Evolutionary conservation across 2,888 invertebrate genomes (phyloP), one percentile per base, ranked within the genome.

Genomic region (Cepaea hortensis): DNA sequence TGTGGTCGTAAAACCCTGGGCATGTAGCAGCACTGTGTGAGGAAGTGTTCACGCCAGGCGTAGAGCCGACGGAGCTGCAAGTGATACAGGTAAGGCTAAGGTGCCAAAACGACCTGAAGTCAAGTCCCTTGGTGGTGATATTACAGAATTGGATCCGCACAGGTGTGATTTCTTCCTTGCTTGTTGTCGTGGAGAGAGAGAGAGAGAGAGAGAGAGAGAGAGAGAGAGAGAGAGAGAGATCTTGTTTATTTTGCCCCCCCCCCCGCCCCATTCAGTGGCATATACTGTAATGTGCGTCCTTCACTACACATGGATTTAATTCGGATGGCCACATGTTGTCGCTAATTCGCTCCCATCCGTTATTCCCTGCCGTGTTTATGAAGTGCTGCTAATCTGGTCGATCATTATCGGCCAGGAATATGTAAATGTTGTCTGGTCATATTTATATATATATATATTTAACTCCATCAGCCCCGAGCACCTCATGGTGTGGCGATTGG

Each of bases 271-370:
- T n/a, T n/a, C n/a, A n/a, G n/a, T n/a, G n/a, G n/a, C n/a, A 15
- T 48, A 68, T 46, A 55, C 65, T 48, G 65, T 81, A 81, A 68
- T 3, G 1, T 81, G 81, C 61, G 82, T 4, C 82, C 55, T 73
- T 82, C 35, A 4, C 15, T 6, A 6, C 50, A 73, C 55, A 55
- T 9, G 9, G 55, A 9, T 9, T 46, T 20, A 50, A 50, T 18
- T 23, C 23, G 3, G 23, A 72, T 82, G 82, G 73, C 75, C 61
- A 35, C 13, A 23, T 75, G 73, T 18, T 75, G 73, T 50, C 46
- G 83, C 83, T 83, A 73, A 83, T 83, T 83, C 61, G 23, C 73
- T 73, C 46, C 35, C 73, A 61, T 83, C 75, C 55, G 23, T 18
- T 75, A 15, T 35, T 9, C 72, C 73, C 46, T 46, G 48, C 11